A percentile compares a stretch with the other conserved stretches of the same genome.
phyloP scores from a whole-genome alignment of 2,113 vertebrate genomes.

The Stercorarius parasiticus region DNA sequence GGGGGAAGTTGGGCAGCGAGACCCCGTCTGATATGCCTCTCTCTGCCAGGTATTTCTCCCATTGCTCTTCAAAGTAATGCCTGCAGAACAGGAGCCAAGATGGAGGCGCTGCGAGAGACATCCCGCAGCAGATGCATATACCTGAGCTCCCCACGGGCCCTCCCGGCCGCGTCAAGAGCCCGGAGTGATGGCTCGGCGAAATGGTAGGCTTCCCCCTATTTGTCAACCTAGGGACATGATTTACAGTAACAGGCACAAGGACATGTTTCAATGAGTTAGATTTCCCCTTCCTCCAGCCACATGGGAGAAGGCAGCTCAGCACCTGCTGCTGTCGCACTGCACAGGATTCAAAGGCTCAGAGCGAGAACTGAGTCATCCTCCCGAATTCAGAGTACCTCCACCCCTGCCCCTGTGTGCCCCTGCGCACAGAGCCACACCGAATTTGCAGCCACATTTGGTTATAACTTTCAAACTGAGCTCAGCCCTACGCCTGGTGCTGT shows the following conservation, averaged over 20 bases:
- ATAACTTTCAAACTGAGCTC: conserved; percentile 43
- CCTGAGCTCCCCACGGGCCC: rapidly evolving
- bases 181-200: rapidly evolving
- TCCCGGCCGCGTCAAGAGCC: rapidly evolving
- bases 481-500: background rate
- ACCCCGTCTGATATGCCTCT: conserved; percentile 76
- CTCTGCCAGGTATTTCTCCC: conserved; percentile 75
- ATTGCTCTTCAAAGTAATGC: conserved; percentile 78
- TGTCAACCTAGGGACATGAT: background rate
- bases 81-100: conserved; percentile 13
- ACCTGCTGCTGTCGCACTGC: background rate
- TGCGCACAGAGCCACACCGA: background rate
- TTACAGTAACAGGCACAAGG: conserved; percentile 41
- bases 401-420: background rate
- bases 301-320: background rate
- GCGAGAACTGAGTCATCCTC: conserved; percentile 43
- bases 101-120: background rate
- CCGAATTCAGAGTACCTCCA: background rate
- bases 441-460: conserved; percentile 15
- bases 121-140: rapidly evolving
- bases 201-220: rapidly evolving
- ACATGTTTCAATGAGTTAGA: conserved; percentile 5
- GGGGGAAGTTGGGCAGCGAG: conserved; percentile 70
- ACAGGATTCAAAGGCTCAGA: conserved; percentile 43
- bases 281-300: conserved; percentile 34